phyloP scores from a whole-genome alignment of 2,888 invertebrate species.

The Lasioglossum pauxillum region DNA sequence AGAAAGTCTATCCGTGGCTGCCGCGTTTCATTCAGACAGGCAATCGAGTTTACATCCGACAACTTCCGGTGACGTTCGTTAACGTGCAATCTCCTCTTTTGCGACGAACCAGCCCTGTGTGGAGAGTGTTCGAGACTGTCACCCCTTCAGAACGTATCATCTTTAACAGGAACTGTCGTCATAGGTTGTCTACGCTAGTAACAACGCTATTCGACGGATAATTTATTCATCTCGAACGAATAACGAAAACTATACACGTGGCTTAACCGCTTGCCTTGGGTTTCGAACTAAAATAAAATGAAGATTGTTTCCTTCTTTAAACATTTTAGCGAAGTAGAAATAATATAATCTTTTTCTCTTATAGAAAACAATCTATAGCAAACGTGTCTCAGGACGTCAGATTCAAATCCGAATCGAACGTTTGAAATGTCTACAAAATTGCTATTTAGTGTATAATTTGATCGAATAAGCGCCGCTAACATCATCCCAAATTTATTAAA shows the following conservation, averaged over 20 bases:
- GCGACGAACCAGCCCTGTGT: constrained; percentile 10
- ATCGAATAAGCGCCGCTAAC: no score
- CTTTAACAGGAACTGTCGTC: constrained; percentile 19
- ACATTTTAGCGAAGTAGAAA: no score
- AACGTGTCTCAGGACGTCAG: no score
- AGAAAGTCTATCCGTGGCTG: constrained; percentile 55
- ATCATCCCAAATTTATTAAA: no score
- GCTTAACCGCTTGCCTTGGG: no score
- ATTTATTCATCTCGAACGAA: background rate
- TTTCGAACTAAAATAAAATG: no score
- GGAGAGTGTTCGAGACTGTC: constrained; percentile 3
- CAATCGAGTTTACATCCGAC: constrained; percentile 70
- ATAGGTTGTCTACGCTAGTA: background rate
- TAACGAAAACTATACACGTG: background rate
- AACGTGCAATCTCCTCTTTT: constrained; percentile 65
- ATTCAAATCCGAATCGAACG: no score
- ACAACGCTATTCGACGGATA: background rate
- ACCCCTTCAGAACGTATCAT: background rate
- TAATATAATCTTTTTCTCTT: no score
- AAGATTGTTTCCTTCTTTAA: no score
- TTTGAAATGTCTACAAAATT: no score
- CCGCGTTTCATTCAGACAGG: constrained; percentile 59
- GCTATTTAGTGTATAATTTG: no score
- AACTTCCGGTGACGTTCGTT: constrained; percentile 65
- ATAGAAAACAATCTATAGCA: no score